A percentile compares a stretch with the other conserved stretches of the same genome.
Evolutionary conservation across 2,888 invertebrate genomes (phyloP).

Genomic region (Lysandra coridon): DNA sequence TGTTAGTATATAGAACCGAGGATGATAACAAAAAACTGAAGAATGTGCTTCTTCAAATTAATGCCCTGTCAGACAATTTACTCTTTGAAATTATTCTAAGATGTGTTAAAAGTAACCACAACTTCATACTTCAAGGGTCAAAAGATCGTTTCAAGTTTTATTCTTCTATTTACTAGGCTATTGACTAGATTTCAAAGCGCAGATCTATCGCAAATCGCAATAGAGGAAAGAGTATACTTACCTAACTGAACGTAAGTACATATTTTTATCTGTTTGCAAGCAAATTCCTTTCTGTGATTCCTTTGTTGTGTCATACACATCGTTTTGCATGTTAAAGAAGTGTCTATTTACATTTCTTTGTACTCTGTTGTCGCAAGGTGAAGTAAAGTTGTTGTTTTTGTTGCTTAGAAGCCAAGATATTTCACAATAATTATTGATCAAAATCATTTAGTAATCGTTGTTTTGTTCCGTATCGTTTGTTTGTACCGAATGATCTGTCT

Average conservation of each 20-base stretch:
- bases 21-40: too few relatives aligned
- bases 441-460: not conserved
- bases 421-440: not conserved
- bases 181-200: not conserved
- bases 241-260: conserved; percentile 23
- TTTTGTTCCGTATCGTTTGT: not conserved
- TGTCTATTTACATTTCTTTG: conserved; percentile 46
- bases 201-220: not conserved
- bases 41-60: too few relatives aligned
- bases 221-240: not conserved
- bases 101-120: not conserved
- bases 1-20: too few relatives aligned
- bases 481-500: too few relatives aligned
- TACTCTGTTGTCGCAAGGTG: conserved; percentile 35
- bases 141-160: not conserved
- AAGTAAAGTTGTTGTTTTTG: conserved; percentile 18
- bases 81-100: too few relatives aligned
- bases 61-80: too few relatives aligned
- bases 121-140: too few relatives aligned
- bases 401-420: not conserved
- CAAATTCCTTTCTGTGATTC: conserved; percentile 47
- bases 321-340: conserved; percentile 52
- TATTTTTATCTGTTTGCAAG: conserved; percentile 40
- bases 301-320: conserved; percentile 44
- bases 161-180: not conserved